Conservation (phyloP, 1,140 invertebrate species). For the Drosophila nigrodunni region DNA sequence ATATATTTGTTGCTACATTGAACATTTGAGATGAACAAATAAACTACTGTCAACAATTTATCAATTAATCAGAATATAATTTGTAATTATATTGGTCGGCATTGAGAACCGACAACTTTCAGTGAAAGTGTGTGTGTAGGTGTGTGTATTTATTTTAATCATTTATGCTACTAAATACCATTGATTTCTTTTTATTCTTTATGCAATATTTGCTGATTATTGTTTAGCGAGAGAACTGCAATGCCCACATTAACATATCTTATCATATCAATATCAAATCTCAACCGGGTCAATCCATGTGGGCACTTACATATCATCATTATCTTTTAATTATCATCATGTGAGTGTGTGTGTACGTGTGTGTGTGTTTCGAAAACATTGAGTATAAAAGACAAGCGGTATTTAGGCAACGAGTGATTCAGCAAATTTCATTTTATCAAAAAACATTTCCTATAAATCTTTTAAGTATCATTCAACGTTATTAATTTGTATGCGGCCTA, state of each 20-base stretch:
- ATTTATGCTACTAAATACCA: slow-evolving; percentile 77
- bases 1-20: slow-evolving; percentile 43
- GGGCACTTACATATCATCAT: slow-evolving; percentile 35
- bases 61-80: slow-evolving; percentile 25
- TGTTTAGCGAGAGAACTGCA: slow-evolving; percentile 66
- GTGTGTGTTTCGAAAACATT: slow-evolving; percentile 78
- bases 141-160: slow-evolving; percentile 36
- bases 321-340: slow-evolving; percentile 40
- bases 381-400: slow-evolving; percentile 84
- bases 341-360: slow-evolving; percentile 33
- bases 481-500: slow-evolving; percentile 61
- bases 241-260: slow-evolving; percentile 26
- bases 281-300: slow-evolving; percentile 18
- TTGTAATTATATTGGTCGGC: slow-evolving; percentile 22
- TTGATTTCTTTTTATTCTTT: slow-evolving; percentile 40
- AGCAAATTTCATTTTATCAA: slow-evolving; percentile 81
- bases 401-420: slow-evolving; percentile 85
- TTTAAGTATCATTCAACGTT: slow-evolving; percentile 69
- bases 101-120: slow-evolving; percentile 22
- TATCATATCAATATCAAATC: slow-evolving; percentile 26
- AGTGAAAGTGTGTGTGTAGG: slow-evolving; percentile 27
- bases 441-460: slow-evolving; percentile 79
- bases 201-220: slow-evolving; percentile 80
- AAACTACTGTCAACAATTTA: slow-evolving; percentile 67
- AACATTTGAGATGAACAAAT: slow-evolving; percentile 57